Base-by-base conservation (phyloP, 2,888 invertebrate species). In the Leptarthrus brevirostris region DNA sequence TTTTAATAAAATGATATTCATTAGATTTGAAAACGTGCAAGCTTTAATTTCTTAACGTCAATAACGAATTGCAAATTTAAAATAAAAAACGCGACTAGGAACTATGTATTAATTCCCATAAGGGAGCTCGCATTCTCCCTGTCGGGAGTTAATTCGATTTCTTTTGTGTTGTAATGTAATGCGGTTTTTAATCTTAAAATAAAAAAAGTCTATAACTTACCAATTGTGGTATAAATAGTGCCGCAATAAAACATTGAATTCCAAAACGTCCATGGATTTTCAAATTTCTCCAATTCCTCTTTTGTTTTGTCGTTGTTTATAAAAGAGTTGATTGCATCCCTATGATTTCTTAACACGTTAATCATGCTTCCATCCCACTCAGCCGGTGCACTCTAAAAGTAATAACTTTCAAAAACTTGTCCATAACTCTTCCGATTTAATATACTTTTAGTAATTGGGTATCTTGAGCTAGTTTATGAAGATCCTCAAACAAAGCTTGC, bases 141-240 rank as follows among this genome's bases (percentile, higher is more conserved):
- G n/a, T n/a, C n/a, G n/a, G n/a, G n/a, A n/a, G n/a, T n/a, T n/a
- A n/a, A n/a, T n/a, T n/a, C n/a, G n/a, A n/a, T n/a, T n/a, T n/a
- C n/a, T n/a, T n/a, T n/a, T n/a, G n/a, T n/a, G n/a, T n/a, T n/a
- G n/a, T n/a, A n/a, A n/a, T n/a, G n/a, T n/a, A n/a, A n/a, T n/a
- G n/a, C n/a, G n/a, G n/a, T n/a, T n/a, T n/a, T n/a, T n/a, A n/a
- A n/a, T n/a, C n/a, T n/a, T n/a, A n/a, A n/a, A n/a, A n/a, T n/a
- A n/a, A n/a, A n/a, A n/a, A n/a, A n/a, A n/a, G n/a, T n/a, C n/a
- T n/a, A n/a, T n/a, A 10, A 84, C 90, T 89, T 81, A 95, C 95
- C 95, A 81, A 95, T 95, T 10, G 95, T 95, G 10, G 95, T 95
- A 80, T 92, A 95, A 81, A 95, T 92, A 22, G 95, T 95, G 49